These are phyloP conservation scores for Apis laboriosa DNA, from an alignment of 1,140 invertebrate species.

Conservation along the genomic window DNA sequence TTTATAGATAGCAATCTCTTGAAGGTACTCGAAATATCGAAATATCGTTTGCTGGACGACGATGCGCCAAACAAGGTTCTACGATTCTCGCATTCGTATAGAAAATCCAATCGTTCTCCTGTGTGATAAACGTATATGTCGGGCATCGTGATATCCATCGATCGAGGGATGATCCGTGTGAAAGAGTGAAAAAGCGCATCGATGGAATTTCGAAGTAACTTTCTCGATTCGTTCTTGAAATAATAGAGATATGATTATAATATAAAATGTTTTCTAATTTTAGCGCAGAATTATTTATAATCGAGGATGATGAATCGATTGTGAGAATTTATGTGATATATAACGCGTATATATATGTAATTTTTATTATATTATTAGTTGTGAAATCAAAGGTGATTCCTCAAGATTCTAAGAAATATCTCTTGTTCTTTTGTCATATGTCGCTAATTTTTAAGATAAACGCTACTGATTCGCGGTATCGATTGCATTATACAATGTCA, in stretches of 20 bases:
- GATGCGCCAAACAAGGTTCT: conserved; percentile 31
- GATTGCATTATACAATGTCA: not conserved
- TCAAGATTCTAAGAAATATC: no score
- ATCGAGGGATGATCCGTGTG: conserved; percentile 4
- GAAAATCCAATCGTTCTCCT: conserved; percentile 40
- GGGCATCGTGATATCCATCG: conserved; percentile 22
- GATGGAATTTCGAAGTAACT: not conserved
- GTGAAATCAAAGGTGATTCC: no score
- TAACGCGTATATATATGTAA: no score
- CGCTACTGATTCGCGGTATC: no score
- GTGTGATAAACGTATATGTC: conserved; percentile 45
- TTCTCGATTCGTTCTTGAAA: not conserved
- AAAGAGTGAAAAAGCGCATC: not conserved
- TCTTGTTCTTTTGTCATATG: not conserved
- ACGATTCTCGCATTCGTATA: conserved; percentile 43
- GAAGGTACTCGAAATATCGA: conserved; percentile 24
- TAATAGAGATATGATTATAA: not conserved
- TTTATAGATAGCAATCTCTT: conserved; percentile 36
- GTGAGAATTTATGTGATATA: no score
- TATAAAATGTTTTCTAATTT: no score
- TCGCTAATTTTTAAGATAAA: not conserved
- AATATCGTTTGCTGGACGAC: not conserved
- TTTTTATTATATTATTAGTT: no score
- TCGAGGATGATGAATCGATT: no score
- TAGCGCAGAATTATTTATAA: no score